phyloP scores from a whole-genome alignment of 2,888 invertebrate species.

The Germaria angustata region DNA sequence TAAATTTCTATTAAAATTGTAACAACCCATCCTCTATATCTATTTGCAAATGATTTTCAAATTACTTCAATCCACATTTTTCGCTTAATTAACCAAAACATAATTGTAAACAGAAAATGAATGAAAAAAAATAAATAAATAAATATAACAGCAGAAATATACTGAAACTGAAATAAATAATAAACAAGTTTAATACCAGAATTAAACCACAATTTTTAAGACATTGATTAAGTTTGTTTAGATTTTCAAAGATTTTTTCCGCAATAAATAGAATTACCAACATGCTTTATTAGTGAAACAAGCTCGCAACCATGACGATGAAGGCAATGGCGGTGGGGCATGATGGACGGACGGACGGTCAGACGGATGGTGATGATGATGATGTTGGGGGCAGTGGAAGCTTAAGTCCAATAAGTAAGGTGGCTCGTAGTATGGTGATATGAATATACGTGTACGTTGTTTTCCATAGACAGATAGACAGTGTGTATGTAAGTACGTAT shows the following conservation, averaged over 20 bases:
- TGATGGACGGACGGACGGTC: constrained; percentile 24
- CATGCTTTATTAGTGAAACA: constrained; percentile 58
- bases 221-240: constrained; percentile 66
- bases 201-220: constrained; percentile 61
- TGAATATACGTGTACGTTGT: constrained; percentile 3
- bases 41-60: background rate
- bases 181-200: constrained; percentile 57
- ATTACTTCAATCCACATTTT: constrained; percentile 45
- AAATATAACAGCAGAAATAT: background rate
- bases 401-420: constrained; percentile 44
- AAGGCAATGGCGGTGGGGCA: constrained; percentile 17
- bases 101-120: constrained; percentile 48
- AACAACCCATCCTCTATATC: background rate
- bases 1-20: background rate
- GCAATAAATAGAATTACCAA: constrained; percentile 61
- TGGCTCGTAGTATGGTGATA: constrained; percentile 45
- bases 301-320: constrained; percentile 20
- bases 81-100: constrained; percentile 60
- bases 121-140: constrained; percentile 8
- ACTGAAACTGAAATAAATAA: constrained; percentile 25
- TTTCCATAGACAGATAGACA: background rate
- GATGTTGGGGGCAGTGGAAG: constrained; percentile 43
- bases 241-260: constrained; percentile 65
- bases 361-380: constrained; percentile 25
- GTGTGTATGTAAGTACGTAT: background rate